A percentile compares a stretch with the other conserved stretches of the same genome.
Evolutionary conservation across 2,888 invertebrate genomes (phyloP).

Genomic region (Catocala sponsa): DNA sequence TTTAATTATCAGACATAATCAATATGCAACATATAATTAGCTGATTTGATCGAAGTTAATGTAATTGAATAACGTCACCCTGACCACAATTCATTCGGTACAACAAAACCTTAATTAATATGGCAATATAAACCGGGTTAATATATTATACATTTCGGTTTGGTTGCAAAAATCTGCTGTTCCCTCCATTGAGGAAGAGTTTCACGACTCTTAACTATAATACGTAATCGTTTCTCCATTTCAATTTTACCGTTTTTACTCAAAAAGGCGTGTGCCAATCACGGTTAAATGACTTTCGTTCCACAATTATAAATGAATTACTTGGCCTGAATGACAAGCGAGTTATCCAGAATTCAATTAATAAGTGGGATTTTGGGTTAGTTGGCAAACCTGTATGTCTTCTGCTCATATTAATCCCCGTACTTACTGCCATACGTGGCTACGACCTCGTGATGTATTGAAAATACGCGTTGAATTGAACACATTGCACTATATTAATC

Average conservation of each 20-base stretch:
- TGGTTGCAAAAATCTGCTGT: conserved; percentile 50
- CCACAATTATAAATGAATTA: conserved; percentile 23
- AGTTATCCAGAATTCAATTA: conserved; percentile 16
- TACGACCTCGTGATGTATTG: too few species aligned
- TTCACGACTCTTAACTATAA: conserved; percentile 8
- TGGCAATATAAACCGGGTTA: conserved; percentile 69
- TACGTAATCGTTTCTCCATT: conserved; percentile 29
- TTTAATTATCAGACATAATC: too few species aligned
- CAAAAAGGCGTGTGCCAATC: conserved; percentile 31
- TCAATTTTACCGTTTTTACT: conserved; percentile 37
- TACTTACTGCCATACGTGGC: too few species aligned
- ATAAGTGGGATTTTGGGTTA: conserved; percentile 26
- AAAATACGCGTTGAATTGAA: too few species aligned
- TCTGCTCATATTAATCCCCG: too few species aligned
- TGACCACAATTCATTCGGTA: too few species aligned
- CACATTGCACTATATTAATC: too few species aligned
- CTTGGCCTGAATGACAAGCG: conserved; percentile 22
- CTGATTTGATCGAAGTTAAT: too few species aligned
- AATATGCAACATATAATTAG: too few species aligned
- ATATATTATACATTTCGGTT: conserved; percentile 54
- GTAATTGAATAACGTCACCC: too few species aligned
- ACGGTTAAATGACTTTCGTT: conserved; percentile 12
- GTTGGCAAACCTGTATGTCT: conserved; percentile 7
- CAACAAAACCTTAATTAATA: conserved; percentile 59
- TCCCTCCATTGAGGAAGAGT: conserved; percentile 13